These are phyloP conservation scores for Phaethornis superciliosus DNA, from an alignment of 2,113 vertebrate genomes.

Conservation along the genomic window DNA sequence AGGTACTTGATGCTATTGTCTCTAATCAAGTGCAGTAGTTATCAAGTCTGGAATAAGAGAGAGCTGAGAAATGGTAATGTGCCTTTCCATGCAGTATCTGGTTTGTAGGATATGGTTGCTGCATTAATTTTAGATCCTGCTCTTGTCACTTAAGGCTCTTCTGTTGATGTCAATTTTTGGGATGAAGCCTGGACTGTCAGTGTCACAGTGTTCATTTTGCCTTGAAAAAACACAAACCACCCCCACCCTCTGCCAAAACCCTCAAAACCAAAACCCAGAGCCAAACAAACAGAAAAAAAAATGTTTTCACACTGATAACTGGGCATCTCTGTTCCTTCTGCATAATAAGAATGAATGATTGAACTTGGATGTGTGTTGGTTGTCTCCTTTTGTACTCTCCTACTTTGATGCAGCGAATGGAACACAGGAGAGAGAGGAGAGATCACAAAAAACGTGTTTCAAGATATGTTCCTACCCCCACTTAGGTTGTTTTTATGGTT, in stretches of 20 bases:
- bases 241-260: too few relatives aligned
- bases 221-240: background rate
- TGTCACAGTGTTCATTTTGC: background rate
- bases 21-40: background rate
- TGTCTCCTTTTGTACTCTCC: background rate
- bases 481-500: background rate
- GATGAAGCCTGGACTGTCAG: background rate
- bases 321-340: background rate
- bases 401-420: background rate
- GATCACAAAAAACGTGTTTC: background rate
- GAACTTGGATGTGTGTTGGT: background rate
- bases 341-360: background rate
- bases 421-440: background rate
- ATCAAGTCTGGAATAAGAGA: background rate
- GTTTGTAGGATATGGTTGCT: too few relatives aligned
- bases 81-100: background rate
- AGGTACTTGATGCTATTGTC: background rate
- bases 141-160: background rate
- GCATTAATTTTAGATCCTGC: fast-evolving
- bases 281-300: background rate
- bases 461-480: background rate
- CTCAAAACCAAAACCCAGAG: background rate
- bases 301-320: background rate
- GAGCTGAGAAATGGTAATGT: background rate
- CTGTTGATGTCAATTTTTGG: background rate